Evolutionary conservation across 2,113 vertebrate genomes (phyloP), one percentile per base, ranked within the genome.

Genomic region (Nematolebias whitei): DNA sequence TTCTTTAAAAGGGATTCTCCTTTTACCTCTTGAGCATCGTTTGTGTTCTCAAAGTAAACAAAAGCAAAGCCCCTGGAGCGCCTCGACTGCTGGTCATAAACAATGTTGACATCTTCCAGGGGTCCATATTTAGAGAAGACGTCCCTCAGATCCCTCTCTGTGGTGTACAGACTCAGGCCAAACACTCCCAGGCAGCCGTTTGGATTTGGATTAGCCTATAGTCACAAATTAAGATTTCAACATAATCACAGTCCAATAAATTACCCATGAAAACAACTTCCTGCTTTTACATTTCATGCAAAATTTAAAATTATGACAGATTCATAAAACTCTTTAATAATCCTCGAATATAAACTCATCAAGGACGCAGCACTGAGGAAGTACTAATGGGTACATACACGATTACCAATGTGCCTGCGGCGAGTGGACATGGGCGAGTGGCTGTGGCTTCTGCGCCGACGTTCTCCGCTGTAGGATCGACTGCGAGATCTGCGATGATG

Each of bases 381-480:
- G 22, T 14, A 51, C 11, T 23, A n/a, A n/a, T n/a, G 18, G 40
- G 11, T 14, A 69, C 93, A 4, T 93, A 98, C 97, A 84, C 96
- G 91, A 88, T 97, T 98, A 18, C 97, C 96, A 12, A 98, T 92
- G 74, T 99, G 97, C 22, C 97, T 93, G 7, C 97, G 92, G 32
- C 96, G 95, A 72, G 95, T 96, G 79, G 97, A 98, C 97, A 98
- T 98, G 57, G 97, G 97, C 20, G 97, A 99, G 58, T 94, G 96
- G 85, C 95, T 98, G 75, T 97, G 95, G 69, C 96, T 98, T 54
- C 94, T 95, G 3, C 92, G 92, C 0, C 94, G 93, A 1, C 93
- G 92, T 63, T 98, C 96, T 71, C 95, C 91, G 57, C 96, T 98
- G 84, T 97, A 95, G 5, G 97, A 99, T 51, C 97, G 85, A 50